Evolutionary conservation across 1,140 invertebrate species (phyloP).

Genomic region (Zaprionus kolodkinae): DNA sequence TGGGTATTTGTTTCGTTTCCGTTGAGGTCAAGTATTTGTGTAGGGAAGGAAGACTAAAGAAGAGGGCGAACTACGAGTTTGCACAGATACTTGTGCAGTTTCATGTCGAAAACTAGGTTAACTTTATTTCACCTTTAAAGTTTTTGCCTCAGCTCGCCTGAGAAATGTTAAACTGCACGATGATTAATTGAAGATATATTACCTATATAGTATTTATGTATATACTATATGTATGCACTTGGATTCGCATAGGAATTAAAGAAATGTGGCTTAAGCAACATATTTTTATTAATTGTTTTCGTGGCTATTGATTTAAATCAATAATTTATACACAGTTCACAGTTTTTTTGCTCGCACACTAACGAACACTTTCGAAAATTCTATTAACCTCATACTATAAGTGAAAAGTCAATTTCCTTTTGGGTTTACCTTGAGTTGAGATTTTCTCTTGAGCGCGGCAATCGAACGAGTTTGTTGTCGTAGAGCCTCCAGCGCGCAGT

Average conservation of each 20-base stretch:
- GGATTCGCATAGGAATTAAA: neutral
- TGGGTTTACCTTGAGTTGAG: conserved; percentile 81
- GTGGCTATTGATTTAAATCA: neutral
- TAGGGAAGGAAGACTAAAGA: conserved; percentile 22
- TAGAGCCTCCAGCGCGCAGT: conserved; percentile 74
- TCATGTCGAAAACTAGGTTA: conserved; percentile 59
- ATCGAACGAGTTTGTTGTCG: conserved; percentile 82
- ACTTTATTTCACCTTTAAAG: conserved; percentile 55
- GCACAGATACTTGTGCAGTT: conserved; percentile 24
- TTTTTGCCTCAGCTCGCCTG: conserved; percentile 4
- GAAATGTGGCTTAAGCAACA: too few relatives aligned
- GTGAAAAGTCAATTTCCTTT: conserved; percentile 1
- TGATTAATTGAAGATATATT: neutral
- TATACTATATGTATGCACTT: neutral
- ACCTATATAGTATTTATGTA: neutral
- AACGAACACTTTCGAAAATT: neutral
- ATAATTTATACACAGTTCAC: neutral
- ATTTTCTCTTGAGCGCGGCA: conserved; percentile 83
- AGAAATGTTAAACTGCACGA: conserved; percentile 9
- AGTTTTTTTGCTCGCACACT: neutral
- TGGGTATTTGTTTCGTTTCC: conserved; percentile 33
- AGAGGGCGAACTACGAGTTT: conserved; percentile 23
- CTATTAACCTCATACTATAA: neutral
- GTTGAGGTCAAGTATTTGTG: conserved; percentile 36
- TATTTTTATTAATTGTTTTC: neutral